Evolutionary conservation across 2,888 invertebrate species (phyloP), one percentile per base, ranked within the genome.

Genomic region (Yponomeuta malinellus): DNA sequence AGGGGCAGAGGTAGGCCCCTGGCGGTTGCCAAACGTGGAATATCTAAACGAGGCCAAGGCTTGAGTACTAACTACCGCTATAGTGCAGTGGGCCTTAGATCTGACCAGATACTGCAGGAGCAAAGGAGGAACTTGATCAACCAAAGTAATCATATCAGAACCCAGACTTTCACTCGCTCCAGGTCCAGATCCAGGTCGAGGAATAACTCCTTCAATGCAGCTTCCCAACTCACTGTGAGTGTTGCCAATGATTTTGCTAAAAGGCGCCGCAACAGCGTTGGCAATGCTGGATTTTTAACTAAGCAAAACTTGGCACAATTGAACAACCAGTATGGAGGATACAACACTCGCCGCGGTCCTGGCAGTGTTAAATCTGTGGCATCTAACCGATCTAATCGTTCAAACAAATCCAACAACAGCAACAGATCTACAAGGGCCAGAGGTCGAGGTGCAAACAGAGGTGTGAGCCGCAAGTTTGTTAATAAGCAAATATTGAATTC

Each of bases 91-190:
- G 93, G 93, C 48, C 78, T 93, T 69, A 82, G 93, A 79, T 93
- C 93, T 71, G 93, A 93, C 76, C 88, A 88, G 77, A 93, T 93
- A 68, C 75, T 92, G 5, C 83, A 85, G 74, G 85, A 90, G 71
- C 87, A 85, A 74, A 80, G 83, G 64, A 83, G 87, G 73, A 83
- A 87, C 73, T 74, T 83, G 74, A 74, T 82, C 10, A 74, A 77
- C 12, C 81, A 85, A 10, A 87, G 87, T 71, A 85, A 86, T 74
- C 76, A 87, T 1, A 92, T 93, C 70, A 85, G 78, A 76, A 87
- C 92, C 8, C 92, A 90, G 77, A 92, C 92, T 63, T 93, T 92
- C 71, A 92, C 89, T 68, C 80, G 92, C 9, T 92, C 92, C 29
- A 65, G 72, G n/a, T 48, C 43, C 23, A 71, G 63, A 9, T 71